These are phyloP conservation scores for Protosalanx chinensis DNA, from an alignment of 2,797 vertebrate genomes.

Conservation along the genomic window DNA sequence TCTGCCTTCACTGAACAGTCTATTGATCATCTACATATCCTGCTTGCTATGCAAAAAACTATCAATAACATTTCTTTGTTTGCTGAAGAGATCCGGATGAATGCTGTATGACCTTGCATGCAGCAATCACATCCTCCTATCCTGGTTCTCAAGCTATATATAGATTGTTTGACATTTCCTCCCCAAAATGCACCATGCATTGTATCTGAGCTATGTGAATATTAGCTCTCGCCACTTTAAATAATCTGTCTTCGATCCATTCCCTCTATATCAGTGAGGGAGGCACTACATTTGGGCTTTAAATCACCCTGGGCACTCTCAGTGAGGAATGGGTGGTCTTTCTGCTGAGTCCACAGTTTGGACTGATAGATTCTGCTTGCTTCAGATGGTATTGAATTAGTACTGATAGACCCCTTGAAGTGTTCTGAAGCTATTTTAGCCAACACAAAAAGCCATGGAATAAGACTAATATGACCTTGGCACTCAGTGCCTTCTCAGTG, in stretches of 20 bases:
- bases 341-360: conserved; percentile 66
- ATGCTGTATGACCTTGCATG: background rate
- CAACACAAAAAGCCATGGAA: conserved; percentile 33
- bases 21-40: conserved; percentile 17
- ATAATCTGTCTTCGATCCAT: conserved; percentile 55
- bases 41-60: conserved; percentile 9
- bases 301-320: conserved; percentile 55
- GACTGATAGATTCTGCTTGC: conserved; percentile 61
- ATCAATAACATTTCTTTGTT: conserved; percentile 5
- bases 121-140: background rate
- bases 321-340: conserved; percentile 57
- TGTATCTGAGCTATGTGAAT: conserved; percentile 39
- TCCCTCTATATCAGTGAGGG: conserved; percentile 49
- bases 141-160: conserved; percentile 22
- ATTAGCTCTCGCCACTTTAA: conserved; percentile 49
- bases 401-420: conserved; percentile 54
- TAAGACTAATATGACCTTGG: conserved; percentile 47
- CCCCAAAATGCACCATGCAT: conserved; percentile 27
- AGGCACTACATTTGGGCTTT: conserved; percentile 46
- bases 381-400: conserved; percentile 60
- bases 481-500: conserved; percentile 25
- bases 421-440: conserved; percentile 42
- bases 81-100: conserved; percentile 4
- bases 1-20: conserved; percentile 1
- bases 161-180: conserved; percentile 28